phyloP scores from a whole-genome alignment of 2,113 vertebrate species.

The Gadus chalcogrammus region DNA sequence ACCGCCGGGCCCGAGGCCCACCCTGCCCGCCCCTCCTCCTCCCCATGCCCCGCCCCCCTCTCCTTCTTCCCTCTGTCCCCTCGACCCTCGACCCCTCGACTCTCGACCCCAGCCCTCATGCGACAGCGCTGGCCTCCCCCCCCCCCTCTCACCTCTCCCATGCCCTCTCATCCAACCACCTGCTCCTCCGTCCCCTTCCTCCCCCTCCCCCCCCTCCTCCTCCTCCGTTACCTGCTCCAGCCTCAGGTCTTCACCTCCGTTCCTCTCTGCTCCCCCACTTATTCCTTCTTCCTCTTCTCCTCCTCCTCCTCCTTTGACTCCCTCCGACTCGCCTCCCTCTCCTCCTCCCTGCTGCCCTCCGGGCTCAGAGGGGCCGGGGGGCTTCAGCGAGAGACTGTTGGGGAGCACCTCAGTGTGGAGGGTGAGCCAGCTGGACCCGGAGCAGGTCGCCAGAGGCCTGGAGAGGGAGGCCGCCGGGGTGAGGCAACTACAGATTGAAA shows the following conservation, averaged over 20 bases:
- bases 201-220: slow-evolving; percentile 18
- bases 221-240: slow-evolving; percentile 4
- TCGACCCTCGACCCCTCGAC: no score
- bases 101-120: no score
- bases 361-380: slow-evolving; percentile 63
- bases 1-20: slow-evolving; percentile 14
- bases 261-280: not conserved
- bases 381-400: slow-evolving; percentile 80
- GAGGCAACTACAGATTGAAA: slow-evolving; percentile 39
- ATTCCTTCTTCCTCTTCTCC: not conserved
- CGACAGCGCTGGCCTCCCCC: no score
- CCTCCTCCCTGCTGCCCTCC: not conserved
- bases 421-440: slow-evolving; percentile 74
- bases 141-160: no score
- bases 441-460: slow-evolving; percentile 69
- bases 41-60: slow-evolving; percentile 24
- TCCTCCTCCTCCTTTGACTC: not conserved
- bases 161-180: slow-evolving; percentile 12
- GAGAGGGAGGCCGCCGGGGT: slow-evolving; percentile 80
- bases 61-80: not conserved
- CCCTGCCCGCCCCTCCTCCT: slow-evolving; percentile 5
- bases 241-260: not conserved
- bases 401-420: slow-evolving; percentile 85
- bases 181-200: slow-evolving; percentile 26
- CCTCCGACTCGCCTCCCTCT: not conserved